These are phyloP conservation scores for Ciconia stormi DNA, from an alignment of 2,113 vertebrate genomes.

Conservation along the genomic window DNA sequence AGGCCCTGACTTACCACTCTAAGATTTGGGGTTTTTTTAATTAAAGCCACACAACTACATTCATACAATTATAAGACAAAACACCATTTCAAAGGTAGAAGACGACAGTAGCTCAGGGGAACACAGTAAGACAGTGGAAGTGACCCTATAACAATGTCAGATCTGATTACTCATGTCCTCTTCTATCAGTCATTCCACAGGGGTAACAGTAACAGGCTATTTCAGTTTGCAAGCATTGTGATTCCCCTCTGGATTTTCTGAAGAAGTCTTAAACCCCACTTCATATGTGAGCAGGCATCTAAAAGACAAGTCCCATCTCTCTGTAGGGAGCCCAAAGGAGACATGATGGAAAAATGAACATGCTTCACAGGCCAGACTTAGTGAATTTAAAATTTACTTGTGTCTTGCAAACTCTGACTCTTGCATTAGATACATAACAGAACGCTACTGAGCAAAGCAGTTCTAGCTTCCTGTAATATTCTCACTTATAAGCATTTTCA, in stretches of 20 bases:
- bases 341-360: neutral
- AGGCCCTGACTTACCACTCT: neutral
- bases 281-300: neutral
- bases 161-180: neutral
- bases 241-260: neutral
- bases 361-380: neutral
- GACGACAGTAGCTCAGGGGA: neutral
- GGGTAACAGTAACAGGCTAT: neutral
- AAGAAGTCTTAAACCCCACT: neutral
- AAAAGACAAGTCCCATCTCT: neutral
- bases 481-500: neutral
- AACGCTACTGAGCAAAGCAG: neutral
- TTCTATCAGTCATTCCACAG: neutral
- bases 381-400: neutral
- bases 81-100: neutral
- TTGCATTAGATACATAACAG: neutral
- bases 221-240: neutral
- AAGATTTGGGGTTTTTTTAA: neutral
- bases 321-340: neutral
- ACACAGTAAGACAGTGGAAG: neutral
- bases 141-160: neutral
- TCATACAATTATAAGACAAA: neutral
- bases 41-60: neutral
- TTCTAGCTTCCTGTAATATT: neutral
- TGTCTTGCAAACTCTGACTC: neutral